phyloP scores from a whole-genome alignment of 2,113 vertebrate genomes.

The Heterotilapia buettikoferi region DNA sequence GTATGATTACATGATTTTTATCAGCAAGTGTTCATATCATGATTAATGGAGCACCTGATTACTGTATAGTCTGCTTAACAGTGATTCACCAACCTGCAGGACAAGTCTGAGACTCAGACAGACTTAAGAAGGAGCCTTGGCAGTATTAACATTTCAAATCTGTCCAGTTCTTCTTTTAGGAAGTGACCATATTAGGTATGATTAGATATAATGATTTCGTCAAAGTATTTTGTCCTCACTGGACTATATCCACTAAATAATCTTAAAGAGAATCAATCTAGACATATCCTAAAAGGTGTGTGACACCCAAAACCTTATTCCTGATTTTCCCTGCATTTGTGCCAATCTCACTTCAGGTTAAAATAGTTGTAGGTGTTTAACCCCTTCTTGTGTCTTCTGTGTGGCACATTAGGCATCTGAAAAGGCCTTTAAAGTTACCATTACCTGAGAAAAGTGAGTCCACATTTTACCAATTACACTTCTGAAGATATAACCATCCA shows the following conservation, averaged over 20 bases:
- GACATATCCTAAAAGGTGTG: neutral
- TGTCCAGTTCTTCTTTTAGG: neutral
- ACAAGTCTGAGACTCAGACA: neutral
- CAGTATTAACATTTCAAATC: neutral
- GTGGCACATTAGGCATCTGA: neutral
- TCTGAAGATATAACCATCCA: neutral
- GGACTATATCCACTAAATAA: neutral
- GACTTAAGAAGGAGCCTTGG: neutral
- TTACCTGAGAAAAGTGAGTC: neutral
- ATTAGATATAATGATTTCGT: neutral
- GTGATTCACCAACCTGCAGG: slow-evolving; percentile 12
- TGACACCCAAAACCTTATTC: neutral
- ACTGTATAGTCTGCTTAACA: neutral
- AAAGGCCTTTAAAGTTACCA: neutral
- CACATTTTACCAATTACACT: neutral
- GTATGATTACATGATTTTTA: neutral
- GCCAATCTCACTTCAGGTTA: neutral
- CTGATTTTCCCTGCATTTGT: neutral
- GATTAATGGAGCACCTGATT: neutral
- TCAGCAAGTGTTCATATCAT: neutral
- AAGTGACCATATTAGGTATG: neutral
- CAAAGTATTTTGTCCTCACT: neutral
- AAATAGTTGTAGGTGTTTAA: neutral
- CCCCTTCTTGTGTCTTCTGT: neutral
- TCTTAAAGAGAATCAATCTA: neutral